Conservation (phyloP, 1,140 invertebrate genomes). For the Drosophila nasuta region DNA sequence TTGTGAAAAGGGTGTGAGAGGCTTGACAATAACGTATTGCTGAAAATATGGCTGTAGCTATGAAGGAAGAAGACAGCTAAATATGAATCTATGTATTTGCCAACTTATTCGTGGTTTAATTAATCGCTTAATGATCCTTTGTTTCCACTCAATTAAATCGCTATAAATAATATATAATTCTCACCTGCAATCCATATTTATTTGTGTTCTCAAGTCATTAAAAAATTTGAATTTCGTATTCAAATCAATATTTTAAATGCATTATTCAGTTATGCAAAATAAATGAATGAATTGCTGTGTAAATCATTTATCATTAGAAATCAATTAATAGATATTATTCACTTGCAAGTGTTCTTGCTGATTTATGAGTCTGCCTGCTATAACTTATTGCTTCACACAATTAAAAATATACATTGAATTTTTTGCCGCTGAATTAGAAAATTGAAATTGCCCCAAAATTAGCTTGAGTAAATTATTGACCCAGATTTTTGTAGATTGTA, state of each 20-base stretch:
- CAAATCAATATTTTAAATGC: constrained; percentile 22
- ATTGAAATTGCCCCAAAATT: constrained; percentile 18
- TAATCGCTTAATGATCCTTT: too few species aligned
- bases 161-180: not conserved
- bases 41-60: not conserved
- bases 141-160: not conserved
- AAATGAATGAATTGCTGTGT: constrained; percentile 25
- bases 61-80: not conserved
- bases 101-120: too few species aligned
- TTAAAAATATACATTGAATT: not conserved
- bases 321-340: constrained; percentile 25
- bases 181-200: not conserved
- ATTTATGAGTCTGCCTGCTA: constrained; percentile 23
- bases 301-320: constrained; percentile 48
- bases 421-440: not conserved
- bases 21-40: constrained; percentile 4
- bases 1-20: constrained; percentile 14
- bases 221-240: constrained; percentile 6
- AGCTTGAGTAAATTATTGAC: constrained; percentile 21
- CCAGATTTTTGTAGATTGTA: constrained; percentile 10
- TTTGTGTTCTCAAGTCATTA: constrained; percentile 18
- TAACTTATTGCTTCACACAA: constrained; percentile 6
- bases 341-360: constrained; percentile 3
- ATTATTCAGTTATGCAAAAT: constrained; percentile 16
- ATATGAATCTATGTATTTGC: not conserved